Percentiles rank a stretch among this genome's conserved stretches.
These are phyloP conservation scores for Eumaeus atala DNA, from an alignment of 1,140 invertebrate genomes.

Conservation along the genomic window DNA sequence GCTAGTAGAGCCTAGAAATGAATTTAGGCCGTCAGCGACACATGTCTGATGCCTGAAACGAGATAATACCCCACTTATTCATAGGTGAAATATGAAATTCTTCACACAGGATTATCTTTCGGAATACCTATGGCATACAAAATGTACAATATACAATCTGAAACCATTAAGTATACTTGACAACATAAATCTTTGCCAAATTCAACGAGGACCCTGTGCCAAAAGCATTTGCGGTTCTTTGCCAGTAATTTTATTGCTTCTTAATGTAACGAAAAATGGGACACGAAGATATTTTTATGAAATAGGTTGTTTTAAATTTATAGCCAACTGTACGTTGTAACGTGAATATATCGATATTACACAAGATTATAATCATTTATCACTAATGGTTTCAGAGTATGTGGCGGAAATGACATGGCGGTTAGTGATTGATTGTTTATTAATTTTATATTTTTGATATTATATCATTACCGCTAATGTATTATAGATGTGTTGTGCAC, in stretches of 20 bases:
- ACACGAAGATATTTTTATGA: conserved; percentile 1
- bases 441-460: too few species aligned
- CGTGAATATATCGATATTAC: too few species aligned
- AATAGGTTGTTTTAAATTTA: too few species aligned
- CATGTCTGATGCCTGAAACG: conserved; percentile 41
- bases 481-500: too few species aligned
- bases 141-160: conserved; percentile 16
- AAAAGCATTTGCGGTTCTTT: conserved; percentile 6
- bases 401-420: too few species aligned
- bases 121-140: conserved; percentile 16
- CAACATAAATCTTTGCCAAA: conserved; percentile 6
- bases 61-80: conserved; percentile 63
- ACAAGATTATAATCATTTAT: too few species aligned
- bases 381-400: too few species aligned
- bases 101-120: conserved; percentile 40
- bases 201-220: not conserved
- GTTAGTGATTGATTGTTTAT: too few species aligned
- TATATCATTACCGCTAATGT: too few species aligned
- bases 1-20: conserved; percentile 39
- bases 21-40: conserved; percentile 55
- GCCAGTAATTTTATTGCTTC: conserved; percentile 9
- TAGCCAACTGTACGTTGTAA: too few species aligned
- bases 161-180: conserved; percentile 13
- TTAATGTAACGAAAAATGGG: conserved; percentile 9
- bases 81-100: conserved; percentile 62